phyloP scores from a whole-genome alignment of 2,888 invertebrate species.

The Amphipyra berbera region DNA sequence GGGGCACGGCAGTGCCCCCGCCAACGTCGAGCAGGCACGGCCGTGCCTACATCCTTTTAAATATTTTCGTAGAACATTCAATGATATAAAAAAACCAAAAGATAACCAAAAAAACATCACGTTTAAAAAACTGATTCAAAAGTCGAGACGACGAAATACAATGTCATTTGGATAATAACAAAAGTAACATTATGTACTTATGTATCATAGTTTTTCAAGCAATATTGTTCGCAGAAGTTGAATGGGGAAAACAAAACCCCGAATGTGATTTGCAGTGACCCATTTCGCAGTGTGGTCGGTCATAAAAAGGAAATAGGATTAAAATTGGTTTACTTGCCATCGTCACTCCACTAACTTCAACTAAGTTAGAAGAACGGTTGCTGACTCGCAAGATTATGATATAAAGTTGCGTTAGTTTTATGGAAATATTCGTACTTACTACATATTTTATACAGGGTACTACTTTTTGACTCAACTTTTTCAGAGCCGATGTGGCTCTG shows the following conservation, averaged over 20 bases:
- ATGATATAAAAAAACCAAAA: too few relatives aligned
- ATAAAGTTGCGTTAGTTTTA: slow-evolving; percentile 2
- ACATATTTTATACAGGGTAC: too few relatives aligned
- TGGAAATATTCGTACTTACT: background rate
- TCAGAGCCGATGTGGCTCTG: too few relatives aligned
- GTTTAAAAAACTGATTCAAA: too few relatives aligned
- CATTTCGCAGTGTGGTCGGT: slow-evolving; percentile 38
- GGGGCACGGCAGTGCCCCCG: too few relatives aligned
- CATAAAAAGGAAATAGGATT: slow-evolving; percentile 49
- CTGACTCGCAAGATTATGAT: slow-evolving; percentile 3
- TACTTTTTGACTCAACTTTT: too few relatives aligned
- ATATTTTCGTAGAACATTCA: too few relatives aligned
- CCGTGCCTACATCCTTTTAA: too few relatives aligned
- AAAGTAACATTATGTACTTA: slow-evolving; percentile 19
- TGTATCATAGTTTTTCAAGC: slow-evolving; percentile 32
- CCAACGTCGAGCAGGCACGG: too few relatives aligned
- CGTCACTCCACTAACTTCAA: slow-evolving; percentile 27
- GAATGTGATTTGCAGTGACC: slow-evolving; percentile 53
- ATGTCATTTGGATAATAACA: slow-evolving; percentile 7
- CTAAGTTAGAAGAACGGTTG: slow-evolving; percentile 27
- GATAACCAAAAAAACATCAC: too few relatives aligned
- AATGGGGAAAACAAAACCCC: slow-evolving; percentile 31
- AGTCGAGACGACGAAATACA: background rate
- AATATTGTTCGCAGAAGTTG: slow-evolving; percentile 22
- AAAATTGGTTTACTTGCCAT: slow-evolving; percentile 50